phyloP scores from a whole-genome alignment of 2,797 vertebrate species.

The Lutjanus argentimaculatus region DNA sequence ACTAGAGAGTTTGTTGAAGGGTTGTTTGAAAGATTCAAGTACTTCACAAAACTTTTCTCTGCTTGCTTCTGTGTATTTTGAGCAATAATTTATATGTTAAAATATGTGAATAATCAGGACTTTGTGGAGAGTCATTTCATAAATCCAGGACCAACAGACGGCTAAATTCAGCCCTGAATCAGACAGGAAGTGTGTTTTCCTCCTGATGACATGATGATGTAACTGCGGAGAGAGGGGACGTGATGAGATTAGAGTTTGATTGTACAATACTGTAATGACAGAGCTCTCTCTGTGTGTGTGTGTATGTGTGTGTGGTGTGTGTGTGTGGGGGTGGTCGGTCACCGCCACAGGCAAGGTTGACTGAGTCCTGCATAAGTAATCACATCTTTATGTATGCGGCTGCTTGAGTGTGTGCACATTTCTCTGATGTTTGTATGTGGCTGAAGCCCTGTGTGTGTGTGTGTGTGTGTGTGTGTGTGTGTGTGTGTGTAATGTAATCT shows the following conservation, averaged over 20 bases:
- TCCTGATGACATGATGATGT: not conserved
- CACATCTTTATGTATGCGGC: slow-evolving; percentile 33
- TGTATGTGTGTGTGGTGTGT: not conserved
- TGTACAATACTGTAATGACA: not conserved
- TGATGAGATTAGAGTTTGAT: not conserved
- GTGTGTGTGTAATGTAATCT: slow-evolving; percentile 33
- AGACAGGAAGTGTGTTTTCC: not conserved
- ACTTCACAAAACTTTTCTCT: not conserved
- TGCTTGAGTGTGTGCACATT: slow-evolving; percentile 23
- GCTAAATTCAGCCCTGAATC: not conserved
- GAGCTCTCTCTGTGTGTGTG: not conserved
- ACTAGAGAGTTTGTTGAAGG: too few relatives aligned
- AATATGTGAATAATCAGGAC: not conserved
- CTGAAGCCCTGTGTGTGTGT: not conserved
- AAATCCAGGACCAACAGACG: not conserved
- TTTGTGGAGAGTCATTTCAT: too few relatives aligned
- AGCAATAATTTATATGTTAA: not conserved
- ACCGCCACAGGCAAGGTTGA: not conserved
- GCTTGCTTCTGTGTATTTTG: not conserved
- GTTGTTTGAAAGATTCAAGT: not conserved
- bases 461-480: slow-evolving; percentile 5
- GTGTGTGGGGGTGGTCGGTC: not conserved
- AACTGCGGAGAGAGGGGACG: not conserved
- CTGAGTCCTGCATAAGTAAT: slow-evolving; percentile 3
- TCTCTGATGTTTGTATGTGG: not conserved